phyloP scores from a whole-genome alignment of 2,113 vertebrate genomes.

The Xiphias gladius region DNA sequence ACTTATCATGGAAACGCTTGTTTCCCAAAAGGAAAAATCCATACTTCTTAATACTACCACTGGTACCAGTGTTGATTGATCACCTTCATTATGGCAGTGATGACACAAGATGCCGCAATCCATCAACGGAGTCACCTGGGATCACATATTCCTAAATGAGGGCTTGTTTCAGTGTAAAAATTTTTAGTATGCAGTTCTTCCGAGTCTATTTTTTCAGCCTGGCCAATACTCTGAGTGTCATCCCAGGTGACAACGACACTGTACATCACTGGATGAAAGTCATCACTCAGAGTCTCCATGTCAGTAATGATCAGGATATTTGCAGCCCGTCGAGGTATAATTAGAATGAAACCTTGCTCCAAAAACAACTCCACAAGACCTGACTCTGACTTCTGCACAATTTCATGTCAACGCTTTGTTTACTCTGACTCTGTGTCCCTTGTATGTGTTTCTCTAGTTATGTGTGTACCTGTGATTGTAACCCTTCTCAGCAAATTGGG shows the following conservation, averaged over 20 bases:
- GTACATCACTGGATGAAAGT: conserved; percentile 34
- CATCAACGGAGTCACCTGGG: background rate
- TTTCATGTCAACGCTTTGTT: background rate
- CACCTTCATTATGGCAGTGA: background rate
- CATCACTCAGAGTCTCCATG: conserved; percentile 37
- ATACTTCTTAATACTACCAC: background rate
- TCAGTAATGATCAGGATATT: conserved; percentile 45
- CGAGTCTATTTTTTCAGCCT: background rate
- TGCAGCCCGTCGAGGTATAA: conserved; percentile 31
- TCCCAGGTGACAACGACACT: background rate
- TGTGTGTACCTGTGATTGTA: background rate
- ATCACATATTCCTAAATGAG: background rate
- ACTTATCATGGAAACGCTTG: background rate
- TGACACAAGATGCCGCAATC: background rate
- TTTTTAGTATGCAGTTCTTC: background rate
- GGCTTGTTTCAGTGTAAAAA: background rate
- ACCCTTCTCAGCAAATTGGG: background rate
- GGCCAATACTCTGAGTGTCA: background rate
- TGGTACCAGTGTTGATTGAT: background rate
- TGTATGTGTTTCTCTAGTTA: background rate
- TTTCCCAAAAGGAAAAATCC: background rate
- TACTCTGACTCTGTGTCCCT: background rate
- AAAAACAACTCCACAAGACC: conserved; percentile 13
- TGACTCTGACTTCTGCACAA: conserved; percentile 3
- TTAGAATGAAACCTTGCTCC: conserved; percentile 36